Evolutionary conservation across 2,113 vertebrate genomes (phyloP).

Genomic region (Oriolus oriolus): DNA sequence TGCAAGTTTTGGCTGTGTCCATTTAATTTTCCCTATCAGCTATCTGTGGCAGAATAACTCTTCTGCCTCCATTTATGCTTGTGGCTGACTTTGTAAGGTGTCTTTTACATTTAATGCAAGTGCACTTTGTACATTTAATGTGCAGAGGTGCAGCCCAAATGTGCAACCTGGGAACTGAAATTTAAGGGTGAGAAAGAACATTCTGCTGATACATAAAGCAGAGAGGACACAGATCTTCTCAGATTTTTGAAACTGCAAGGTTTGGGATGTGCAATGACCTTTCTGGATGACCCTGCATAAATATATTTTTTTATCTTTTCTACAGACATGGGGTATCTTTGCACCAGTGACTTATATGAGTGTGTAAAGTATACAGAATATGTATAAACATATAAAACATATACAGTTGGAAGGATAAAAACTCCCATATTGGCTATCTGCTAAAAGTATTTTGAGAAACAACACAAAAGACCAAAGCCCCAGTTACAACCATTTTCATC

Average conservation of each 20-base stretch:
- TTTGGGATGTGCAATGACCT: neutral
- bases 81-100: neutral
- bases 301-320: neutral
- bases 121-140: neutral
- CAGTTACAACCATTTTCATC: neutral
- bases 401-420: neutral
- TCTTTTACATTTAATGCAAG: neutral
- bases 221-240: neutral
- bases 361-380: neutral
- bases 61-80: neutral
- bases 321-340: accelerated
- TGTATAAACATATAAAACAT: neutral
- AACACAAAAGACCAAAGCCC: neutral
- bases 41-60: neutral
- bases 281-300: neutral
- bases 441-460: neutral
- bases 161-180: neutral
- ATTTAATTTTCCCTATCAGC: neutral
- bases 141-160: neutral
- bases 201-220: neutral
- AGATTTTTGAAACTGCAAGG: accelerated
- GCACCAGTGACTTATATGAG: neutral
- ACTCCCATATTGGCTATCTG: neutral
- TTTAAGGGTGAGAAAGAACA: neutral
- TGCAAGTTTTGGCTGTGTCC: neutral